Evolutionary conservation across 2,797 vertebrate genomes (phyloP).

Genomic region (Dendrocincla fuliginosa): DNA sequence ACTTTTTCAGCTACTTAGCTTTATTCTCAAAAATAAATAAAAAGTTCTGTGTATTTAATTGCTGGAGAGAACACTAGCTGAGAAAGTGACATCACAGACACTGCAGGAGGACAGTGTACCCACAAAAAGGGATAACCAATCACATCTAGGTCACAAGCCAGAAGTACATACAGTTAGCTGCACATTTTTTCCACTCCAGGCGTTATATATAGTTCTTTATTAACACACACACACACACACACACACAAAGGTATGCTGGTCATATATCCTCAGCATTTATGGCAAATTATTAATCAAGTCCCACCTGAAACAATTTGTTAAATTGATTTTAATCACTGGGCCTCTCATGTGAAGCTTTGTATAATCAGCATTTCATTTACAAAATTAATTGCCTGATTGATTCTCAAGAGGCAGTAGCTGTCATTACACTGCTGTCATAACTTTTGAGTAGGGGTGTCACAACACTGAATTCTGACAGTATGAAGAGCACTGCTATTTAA

Average conservation of each 20-base stretch:
- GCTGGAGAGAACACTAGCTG: background rate
- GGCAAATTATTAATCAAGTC: conserved; percentile 86
- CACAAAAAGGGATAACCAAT: background rate
- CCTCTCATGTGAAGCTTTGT: conserved; percentile 89
- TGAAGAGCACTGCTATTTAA: conserved; percentile 80
- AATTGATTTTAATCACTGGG: conserved; percentile 98
- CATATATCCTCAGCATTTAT: conserved; percentile 79
- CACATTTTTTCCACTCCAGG: conserved; percentile 29
- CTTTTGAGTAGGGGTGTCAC: conserved; percentile 84
- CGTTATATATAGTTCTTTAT: conserved; percentile 17
- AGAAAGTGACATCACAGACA: background rate
- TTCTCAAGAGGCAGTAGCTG: conserved; percentile 84
- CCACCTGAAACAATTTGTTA: conserved; percentile 90
- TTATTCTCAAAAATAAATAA: background rate
- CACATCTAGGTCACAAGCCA: conserved; percentile 43
- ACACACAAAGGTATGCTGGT: conserved; percentile 73
- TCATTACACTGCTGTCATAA: conserved; percentile 84
- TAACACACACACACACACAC: background rate
- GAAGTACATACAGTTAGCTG: conserved; percentile 19
- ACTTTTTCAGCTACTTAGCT: background rate
- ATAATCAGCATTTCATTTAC: conserved; percentile 96
- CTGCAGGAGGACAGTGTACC: background rate
- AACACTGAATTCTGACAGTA: conserved; percentile 80
- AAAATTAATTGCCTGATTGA: conserved; percentile 94
- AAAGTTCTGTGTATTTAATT: background rate